phyloP scores from a whole-genome alignment of 2,797 vertebrate species.

The Rachycentron canadum region DNA sequence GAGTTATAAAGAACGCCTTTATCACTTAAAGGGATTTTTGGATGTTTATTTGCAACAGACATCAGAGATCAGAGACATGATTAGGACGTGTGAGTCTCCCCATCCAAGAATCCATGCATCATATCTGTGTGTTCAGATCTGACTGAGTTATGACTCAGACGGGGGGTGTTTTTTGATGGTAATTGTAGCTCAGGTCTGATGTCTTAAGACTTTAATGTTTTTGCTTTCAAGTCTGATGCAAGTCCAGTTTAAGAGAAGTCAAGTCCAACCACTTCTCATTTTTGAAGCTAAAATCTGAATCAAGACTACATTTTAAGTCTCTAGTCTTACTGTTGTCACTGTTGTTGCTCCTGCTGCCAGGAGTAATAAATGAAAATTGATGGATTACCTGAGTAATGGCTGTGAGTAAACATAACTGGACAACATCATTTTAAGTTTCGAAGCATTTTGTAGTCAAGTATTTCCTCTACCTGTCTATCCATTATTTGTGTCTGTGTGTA shows the following conservation, averaged over 20 bases:
- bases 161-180: no score
- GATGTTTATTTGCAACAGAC: no score
- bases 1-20: no score
- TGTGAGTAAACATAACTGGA: slow-evolving; percentile 10
- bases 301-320: neutral
- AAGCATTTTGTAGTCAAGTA: slow-evolving; percentile 19
- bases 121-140: no score
- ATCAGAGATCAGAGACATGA: no score
- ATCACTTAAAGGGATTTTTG: no score
- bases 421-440: slow-evolving; percentile 12
- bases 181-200: no score
- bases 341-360: no score
- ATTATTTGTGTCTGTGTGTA: slow-evolving; percentile 22
- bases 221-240: neutral
- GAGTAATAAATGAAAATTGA: neutral
- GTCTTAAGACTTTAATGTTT: no score
- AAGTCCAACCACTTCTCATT: neutral
- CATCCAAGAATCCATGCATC: neutral
- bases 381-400: neutral
- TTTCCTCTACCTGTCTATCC: slow-evolving; percentile 31
- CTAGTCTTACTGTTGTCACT: neutral
- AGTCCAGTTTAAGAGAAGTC: neutral
- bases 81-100: neutral
- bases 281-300: neutral
- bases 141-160: no score